phyloP scores from a whole-genome alignment of 2,888 invertebrate genomes.

The Hypselothyrea guttata region DNA sequence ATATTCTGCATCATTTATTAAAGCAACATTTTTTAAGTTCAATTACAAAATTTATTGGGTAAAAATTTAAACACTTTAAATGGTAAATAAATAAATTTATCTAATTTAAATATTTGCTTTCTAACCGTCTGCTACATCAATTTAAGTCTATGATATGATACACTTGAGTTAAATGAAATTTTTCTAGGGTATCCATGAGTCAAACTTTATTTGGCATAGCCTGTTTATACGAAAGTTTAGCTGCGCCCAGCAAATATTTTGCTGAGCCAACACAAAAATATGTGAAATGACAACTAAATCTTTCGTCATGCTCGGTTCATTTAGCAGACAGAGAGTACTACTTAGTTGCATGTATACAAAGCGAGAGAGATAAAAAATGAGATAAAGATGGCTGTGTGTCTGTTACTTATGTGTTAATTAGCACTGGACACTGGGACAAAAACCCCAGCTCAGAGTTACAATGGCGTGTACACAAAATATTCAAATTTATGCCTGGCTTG shows the following conservation, averaged over 20 bases:
- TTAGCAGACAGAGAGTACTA: slow-evolving; percentile 28
- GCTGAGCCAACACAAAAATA: slow-evolving; percentile 48
- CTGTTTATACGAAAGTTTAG: neutral
- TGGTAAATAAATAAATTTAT: too few species aligned
- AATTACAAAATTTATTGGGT: too few species aligned
- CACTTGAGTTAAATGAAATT: too few species aligned
- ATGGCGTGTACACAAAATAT: slow-evolving; percentile 53
- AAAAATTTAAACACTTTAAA: too few species aligned
- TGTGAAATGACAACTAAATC: slow-evolving; percentile 22
- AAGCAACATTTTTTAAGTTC: too few species aligned
- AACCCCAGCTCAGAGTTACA: slow-evolving; percentile 59
- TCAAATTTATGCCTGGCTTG: slow-evolving; percentile 71
- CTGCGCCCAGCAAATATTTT: slow-evolving; percentile 15
- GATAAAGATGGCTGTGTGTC: slow-evolving; percentile 29
- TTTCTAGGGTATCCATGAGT: too few species aligned
- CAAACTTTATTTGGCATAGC: neutral
- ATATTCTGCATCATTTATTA: too few species aligned
- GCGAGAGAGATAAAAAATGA: neutral
- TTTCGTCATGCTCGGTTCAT: slow-evolving; percentile 17
- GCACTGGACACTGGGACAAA: slow-evolving; percentile 30
- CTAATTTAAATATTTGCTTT: too few species aligned
- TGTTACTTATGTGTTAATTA: slow-evolving; percentile 73
- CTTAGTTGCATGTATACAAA: slow-evolving; percentile 14
- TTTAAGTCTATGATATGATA: too few species aligned
- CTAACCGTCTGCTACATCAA: too few species aligned